Percentiles rank a stretch among this genome's conserved stretches.
These are phyloP conservation scores for Molorchus minor DNA, from an alignment of 2,888 invertebrate genomes.

Conservation along the genomic window DNA sequence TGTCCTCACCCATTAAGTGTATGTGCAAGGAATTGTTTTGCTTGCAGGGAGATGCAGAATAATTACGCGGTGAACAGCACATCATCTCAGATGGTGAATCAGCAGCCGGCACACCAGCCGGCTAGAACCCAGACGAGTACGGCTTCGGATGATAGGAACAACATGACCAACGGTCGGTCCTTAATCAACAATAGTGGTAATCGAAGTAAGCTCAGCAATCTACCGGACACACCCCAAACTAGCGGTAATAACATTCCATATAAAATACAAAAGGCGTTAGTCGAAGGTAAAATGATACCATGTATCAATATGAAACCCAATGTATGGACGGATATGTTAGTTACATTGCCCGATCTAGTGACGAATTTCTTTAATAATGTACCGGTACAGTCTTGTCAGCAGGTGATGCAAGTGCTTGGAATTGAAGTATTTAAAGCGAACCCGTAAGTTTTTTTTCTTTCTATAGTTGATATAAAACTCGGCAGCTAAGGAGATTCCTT, in stretches of 20 bases:
- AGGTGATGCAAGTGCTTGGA: constrained; percentile 81
- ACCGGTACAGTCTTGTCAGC: constrained; percentile 77
- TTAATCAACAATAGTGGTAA: constrained; percentile 33
- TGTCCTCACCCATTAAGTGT: too few species aligned
- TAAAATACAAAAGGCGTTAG: constrained; percentile 79
- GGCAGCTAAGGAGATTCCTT: neutral
- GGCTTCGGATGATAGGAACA: constrained; percentile 46
- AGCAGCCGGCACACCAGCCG: constrained; percentile 61
- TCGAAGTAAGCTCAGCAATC: constrained; percentile 73
- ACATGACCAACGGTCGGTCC: constrained; percentile 54
- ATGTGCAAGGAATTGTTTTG: constrained; percentile 32
- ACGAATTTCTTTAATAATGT: constrained; percentile 83
- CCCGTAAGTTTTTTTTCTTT: constrained; percentile 68
- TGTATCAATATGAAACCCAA: constrained; percentile 90
- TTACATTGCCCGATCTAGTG: constrained; percentile 84
- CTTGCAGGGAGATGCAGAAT: constrained; percentile 48
- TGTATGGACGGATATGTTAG: constrained; percentile 81
- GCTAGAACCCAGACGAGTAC: constrained; percentile 55
- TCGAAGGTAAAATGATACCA: constrained; percentile 83
- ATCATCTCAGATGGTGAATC: constrained; percentile 55
- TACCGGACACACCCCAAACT: constrained; percentile 74
- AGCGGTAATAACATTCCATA: constrained; percentile 77
- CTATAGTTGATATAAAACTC: neutral
- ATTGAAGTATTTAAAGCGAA: constrained; percentile 85
- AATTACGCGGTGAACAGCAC: constrained; percentile 51